Base-by-base conservation (phyloP, 1,140 invertebrate species). In the Drosophila lowei region DNA sequence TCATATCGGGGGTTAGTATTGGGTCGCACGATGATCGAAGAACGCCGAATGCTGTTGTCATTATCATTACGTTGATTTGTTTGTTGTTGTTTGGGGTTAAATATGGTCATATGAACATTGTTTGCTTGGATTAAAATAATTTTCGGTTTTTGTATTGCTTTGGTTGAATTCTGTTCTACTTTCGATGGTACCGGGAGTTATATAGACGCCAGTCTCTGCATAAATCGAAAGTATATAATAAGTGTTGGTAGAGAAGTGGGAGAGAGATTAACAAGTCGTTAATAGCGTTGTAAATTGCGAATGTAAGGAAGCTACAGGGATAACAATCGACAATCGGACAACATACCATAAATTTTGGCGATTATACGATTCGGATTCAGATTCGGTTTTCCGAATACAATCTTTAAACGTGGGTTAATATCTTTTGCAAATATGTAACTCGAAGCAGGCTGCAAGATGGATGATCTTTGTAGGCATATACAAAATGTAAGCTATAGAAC, bases 161-260 rank as follows among this genome's bases (percentile, higher is more conserved):
- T 38, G 34, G 34, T 38, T 38, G 34, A 11, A 4, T 49, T 44
- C 41, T 57, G 76, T 44, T 79, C 72, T 84, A 90, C 75, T 89
- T 90, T 62, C 90, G 89, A 79, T 91, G 83, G 63, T 72, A 79
- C 60, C 90, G 83, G 67, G 90, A 86, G 67, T 91, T 91, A 76
- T 91, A 91, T 57, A 91, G 68, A 77, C 90, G 90, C 90, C 90
- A 91, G 89, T 91, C 90, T 91, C 90, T 91, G 79, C 75, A 76
- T 84, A 52, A 68, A 68, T 70, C 53, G 50, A 62, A 71, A 61
- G 52, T 71, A 60, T 47, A 52, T 38, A 38, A 38, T 38, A 60
- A 63, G 47, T 74, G 48, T 57, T 77, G 59, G 42, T 81, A 73
- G 62, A 77, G 72, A 79, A 61, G 77, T 78, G 78, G 83, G 54